Conservation (phyloP, 1,140 invertebrate species). For the Tribolium madens region DNA sequence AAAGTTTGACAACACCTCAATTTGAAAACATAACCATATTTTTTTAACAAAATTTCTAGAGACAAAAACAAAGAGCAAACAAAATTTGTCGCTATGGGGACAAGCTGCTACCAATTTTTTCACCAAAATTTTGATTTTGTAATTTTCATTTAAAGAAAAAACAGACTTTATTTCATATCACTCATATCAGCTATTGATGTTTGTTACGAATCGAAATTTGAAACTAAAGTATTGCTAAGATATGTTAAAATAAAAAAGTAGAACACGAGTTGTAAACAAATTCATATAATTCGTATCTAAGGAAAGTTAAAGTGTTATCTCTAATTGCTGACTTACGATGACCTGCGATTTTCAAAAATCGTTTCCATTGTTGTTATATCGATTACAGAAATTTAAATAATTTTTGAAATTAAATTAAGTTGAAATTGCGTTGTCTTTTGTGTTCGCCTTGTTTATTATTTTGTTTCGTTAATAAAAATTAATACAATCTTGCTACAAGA, state of each 20-base stretch:
- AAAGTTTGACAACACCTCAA: too few relatives aligned
- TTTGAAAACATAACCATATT: too few relatives aligned
- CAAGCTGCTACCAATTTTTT: too few relatives aligned
- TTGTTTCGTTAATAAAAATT: neutral
- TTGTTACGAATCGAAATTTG: too few relatives aligned
- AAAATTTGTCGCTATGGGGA: too few relatives aligned
- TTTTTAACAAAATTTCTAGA: too few relatives aligned
- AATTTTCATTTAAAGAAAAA: too few relatives aligned
- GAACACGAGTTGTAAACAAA: constrained; percentile 36
- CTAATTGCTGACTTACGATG: neutral
- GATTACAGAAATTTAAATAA: neutral
- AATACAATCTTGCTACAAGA: neutral
- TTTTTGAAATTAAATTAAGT: too few relatives aligned
- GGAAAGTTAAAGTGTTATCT: constrained; percentile 30
- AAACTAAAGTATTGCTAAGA: neutral
- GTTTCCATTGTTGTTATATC: constrained; percentile 18
- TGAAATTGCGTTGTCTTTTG: neutral
- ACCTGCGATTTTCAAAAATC: constrained; percentile 26
- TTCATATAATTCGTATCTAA: constrained; percentile 9
- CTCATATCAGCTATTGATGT: too few relatives aligned
- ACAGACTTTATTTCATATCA: too few relatives aligned
- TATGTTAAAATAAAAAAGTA: neutral
- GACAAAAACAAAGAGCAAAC: too few relatives aligned
- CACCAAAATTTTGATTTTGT: too few relatives aligned
- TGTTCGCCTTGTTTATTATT: neutral